Evolutionary conservation across 1,140 invertebrate species (phyloP).

Genomic region (Ostrea denselamellosa): DNA sequence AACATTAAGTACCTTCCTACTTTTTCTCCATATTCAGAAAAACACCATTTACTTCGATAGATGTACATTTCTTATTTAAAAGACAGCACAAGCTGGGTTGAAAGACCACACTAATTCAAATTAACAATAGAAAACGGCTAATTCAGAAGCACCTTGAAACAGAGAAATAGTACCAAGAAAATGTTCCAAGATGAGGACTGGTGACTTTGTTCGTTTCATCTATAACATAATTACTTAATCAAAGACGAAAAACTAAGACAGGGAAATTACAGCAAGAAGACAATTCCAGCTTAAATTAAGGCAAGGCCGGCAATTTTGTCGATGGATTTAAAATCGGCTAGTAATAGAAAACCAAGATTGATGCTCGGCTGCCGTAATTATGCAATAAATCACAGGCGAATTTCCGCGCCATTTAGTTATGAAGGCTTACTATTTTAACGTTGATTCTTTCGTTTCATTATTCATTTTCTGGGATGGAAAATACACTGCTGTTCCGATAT

Average conservation of each 20-base stretch:
- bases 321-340: conserved; percentile 55
- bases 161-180: neutral
- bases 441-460: conserved; percentile 29
- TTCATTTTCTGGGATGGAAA: conserved; percentile 19
- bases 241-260: conserved; percentile 26
- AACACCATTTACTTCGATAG: neutral
- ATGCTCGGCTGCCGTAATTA: conserved; percentile 53
- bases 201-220: neutral
- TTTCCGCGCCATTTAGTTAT: conserved; percentile 53
- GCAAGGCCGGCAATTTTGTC: conserved; percentile 37
- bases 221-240: conserved; percentile 37
- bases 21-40: neutral
- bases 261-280: conserved; percentile 24
- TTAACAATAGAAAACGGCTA: neutral
- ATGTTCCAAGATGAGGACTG: neutral
- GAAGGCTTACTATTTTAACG: conserved; percentile 38
- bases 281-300: conserved; percentile 38
- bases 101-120: neutral
- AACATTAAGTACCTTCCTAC: neutral
- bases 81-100: neutral
- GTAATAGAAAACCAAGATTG: conserved; percentile 53
- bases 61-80: neutral
- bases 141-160: neutral
- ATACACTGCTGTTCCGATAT: neutral
- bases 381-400: conserved; percentile 56